phyloP scores from a whole-genome alignment of 2,797 vertebrate species.

The Craterocephalus amniculus region DNA sequence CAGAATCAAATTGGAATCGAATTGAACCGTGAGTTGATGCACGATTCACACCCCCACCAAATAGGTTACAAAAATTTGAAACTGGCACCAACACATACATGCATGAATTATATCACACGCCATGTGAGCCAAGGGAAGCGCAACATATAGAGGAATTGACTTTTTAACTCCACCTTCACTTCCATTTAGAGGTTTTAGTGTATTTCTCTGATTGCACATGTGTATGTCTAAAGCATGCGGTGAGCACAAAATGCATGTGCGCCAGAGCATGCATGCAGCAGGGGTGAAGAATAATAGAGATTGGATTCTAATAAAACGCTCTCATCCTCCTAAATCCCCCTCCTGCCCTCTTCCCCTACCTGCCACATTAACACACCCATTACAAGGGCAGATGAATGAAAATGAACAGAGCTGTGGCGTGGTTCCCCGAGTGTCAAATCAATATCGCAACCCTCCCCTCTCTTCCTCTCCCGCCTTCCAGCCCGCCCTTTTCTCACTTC shows the following conservation, averaged over 20 bases:
- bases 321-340: slow-evolving; percentile 70
- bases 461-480: slow-evolving; percentile 50
- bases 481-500: slow-evolving; percentile 55
- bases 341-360: slow-evolving; percentile 65
- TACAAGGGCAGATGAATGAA: slow-evolving; percentile 82
- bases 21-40: too few relatives aligned
- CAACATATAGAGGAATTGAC: slow-evolving; percentile 72
- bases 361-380: slow-evolving; percentile 81
- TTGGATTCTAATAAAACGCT: slow-evolving; percentile 82
- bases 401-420: slow-evolving; percentile 80
- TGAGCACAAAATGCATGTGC: background rate
- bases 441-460: slow-evolving; percentile 72
- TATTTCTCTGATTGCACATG: slow-evolving; percentile 1
- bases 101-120: slow-evolving; percentile 24
- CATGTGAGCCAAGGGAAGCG: slow-evolving; percentile 59
- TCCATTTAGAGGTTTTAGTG: slow-evolving; percentile 21
- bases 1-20: too few relatives aligned
- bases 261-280: slow-evolving; percentile 35
- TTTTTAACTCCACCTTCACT: slow-evolving; percentile 45
- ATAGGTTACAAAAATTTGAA: background rate
- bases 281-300: slow-evolving; percentile 77
- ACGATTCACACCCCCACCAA: too few relatives aligned
- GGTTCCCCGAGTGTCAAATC: slow-evolving; percentile 81
- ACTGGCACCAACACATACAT: slow-evolving; percentile 1
- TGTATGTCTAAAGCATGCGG: slow-evolving; percentile 10